Evolutionary conservation across 2,888 invertebrate genomes (phyloP).

Genomic region (Smittia aterrima): DNA sequence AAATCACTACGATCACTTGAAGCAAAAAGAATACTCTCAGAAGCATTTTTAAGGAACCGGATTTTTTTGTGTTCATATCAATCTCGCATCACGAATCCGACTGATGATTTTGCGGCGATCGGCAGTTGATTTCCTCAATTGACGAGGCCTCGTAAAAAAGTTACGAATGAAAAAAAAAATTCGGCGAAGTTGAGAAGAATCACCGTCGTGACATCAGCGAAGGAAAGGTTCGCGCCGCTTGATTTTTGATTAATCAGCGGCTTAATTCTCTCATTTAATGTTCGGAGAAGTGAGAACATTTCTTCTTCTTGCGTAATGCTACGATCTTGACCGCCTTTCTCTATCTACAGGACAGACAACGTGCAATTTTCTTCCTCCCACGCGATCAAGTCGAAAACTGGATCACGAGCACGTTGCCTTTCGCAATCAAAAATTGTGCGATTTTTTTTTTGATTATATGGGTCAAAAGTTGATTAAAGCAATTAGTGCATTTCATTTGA

Average conservation of each 20-base stretch:
- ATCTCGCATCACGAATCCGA: neutral
- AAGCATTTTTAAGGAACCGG: neutral
- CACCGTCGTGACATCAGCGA: neutral
- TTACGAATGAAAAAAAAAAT: neutral
- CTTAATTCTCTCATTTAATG: neutral
- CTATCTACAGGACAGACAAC: neutral
- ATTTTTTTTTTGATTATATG: neutral
- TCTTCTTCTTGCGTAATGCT: slow-evolving; percentile 3
- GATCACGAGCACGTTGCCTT: neutral
- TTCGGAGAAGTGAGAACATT: neutral
- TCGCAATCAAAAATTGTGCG: neutral
- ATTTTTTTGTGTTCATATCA: neutral
- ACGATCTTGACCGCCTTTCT: slow-evolving; percentile 5
- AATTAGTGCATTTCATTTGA: too few species aligned
- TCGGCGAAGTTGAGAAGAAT: neutral
- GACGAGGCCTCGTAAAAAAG: neutral
- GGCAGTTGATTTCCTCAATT: slow-evolving; percentile 15
- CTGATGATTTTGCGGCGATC: slow-evolving; percentile 1
- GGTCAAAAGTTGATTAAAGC: neutral
- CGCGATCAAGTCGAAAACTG: neutral
- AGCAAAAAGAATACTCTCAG: neutral
- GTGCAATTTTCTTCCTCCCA: too few species aligned
- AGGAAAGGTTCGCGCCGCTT: neutral
- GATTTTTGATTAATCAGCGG: neutral
- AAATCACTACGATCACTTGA: neutral